Evolutionary conservation across 2,888 invertebrate genomes (phyloP).

Genomic region (Buathra laborator): DNA sequence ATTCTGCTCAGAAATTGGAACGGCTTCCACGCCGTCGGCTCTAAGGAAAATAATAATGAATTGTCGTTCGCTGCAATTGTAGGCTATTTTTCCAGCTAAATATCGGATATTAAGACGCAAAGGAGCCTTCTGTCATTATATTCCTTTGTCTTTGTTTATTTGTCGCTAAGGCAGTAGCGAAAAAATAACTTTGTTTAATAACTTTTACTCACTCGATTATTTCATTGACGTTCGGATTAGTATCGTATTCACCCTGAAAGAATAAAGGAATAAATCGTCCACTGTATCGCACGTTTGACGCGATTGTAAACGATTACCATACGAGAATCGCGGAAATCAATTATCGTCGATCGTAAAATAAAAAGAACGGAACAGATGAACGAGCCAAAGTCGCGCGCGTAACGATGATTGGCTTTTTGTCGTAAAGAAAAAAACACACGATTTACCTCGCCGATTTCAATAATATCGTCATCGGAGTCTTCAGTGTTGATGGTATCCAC

Average conservation of each 20-base stretch:
- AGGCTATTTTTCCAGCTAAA: background rate
- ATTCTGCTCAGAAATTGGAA: constrained; percentile 90
- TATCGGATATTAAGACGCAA: constrained; percentile 26
- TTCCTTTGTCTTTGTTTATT: constrained; percentile 43
- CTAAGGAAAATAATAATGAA: constrained; percentile 66
- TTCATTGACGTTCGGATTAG: constrained; percentile 91
- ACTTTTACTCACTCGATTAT: constrained; percentile 92
- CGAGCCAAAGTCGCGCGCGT: background rate
- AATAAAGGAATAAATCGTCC: constrained; percentile 61
- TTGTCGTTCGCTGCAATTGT: background rate
- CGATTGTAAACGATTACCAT: constrained; percentile 17
- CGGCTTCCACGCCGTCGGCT: constrained; percentile 89
- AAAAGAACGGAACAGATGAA: background rate
- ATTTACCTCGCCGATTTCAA: constrained; percentile 95
- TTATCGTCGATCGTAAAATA: background rate
- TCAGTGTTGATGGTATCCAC: constrained; percentile 89
- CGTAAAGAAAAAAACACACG: background rate
- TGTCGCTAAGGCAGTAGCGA: background rate
- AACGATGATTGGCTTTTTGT: constrained; percentile 12
- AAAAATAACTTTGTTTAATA: constrained; percentile 1
- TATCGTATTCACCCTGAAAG: constrained; percentile 92
- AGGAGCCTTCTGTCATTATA: constrained; percentile 50
- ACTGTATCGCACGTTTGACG: background rate
- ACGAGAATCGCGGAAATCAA: background rate
- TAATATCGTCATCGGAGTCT: constrained; percentile 95